phyloP scores from a whole-genome alignment of 2,113 vertebrate species.

The Syrrhaptes paradoxus region DNA sequence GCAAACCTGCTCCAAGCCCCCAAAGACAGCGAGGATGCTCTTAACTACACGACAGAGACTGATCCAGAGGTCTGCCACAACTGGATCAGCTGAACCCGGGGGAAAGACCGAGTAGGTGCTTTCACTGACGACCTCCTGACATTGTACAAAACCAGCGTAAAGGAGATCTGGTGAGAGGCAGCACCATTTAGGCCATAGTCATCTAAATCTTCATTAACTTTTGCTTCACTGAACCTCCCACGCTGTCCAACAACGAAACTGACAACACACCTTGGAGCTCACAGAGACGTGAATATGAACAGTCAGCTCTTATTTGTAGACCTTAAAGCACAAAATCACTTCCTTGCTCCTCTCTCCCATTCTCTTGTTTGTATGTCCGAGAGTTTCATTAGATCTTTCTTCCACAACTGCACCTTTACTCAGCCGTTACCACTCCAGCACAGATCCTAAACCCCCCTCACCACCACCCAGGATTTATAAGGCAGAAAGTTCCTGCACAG shows the following conservation, averaged over 20 bases:
- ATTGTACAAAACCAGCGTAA: rapidly evolving
- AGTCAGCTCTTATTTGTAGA: background rate
- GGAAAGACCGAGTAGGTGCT: too few species aligned
- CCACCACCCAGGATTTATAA: background rate
- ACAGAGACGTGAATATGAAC: background rate
- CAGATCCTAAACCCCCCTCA: background rate
- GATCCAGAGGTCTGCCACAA: rapidly evolving
- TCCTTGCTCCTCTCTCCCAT: background rate
- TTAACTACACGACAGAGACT: rapidly evolving
- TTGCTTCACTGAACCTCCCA: background rate
- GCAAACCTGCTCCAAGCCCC: background rate
- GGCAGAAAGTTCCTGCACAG: background rate
- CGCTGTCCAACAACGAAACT: rapidly evolving
- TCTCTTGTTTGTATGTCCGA: background rate
- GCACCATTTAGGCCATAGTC: rapidly evolving
- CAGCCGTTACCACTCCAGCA: background rate
- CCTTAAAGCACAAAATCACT: background rate
- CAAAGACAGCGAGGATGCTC: too few species aligned
- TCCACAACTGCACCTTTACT: background rate
- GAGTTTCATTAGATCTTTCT: background rate
- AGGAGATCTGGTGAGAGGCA: background rate
- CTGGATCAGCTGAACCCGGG: rapidly evolving
- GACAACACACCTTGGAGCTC: background rate
- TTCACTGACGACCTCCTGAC: background rate
- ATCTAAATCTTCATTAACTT: too few species aligned